Conservation (phyloP, 2,113 vertebrate genomes). For the Mastomys natalensis region DNA sequence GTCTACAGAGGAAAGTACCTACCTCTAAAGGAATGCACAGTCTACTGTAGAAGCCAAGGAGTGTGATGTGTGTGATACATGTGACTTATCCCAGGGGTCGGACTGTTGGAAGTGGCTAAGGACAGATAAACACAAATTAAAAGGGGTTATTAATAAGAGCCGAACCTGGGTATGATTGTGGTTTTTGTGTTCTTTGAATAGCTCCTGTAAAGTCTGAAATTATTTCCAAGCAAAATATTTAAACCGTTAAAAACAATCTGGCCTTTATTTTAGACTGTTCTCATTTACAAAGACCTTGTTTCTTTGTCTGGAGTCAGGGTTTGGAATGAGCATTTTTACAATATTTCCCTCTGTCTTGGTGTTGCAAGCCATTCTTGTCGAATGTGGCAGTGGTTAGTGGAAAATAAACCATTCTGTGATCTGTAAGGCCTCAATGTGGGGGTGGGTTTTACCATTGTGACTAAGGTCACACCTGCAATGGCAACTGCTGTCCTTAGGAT, state of each 20-base stretch:
- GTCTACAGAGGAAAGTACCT: not conserved
- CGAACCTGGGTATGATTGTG: not conserved
- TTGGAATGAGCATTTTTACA: constrained; percentile 70
- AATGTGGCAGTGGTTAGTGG: not conserved
- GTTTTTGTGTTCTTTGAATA: constrained; percentile 9
- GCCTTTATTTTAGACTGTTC: constrained; percentile 42
- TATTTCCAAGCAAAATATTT: constrained; percentile 59
- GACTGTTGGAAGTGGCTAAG: not conserved
- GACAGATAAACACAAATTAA: not conserved
- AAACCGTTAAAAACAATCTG: constrained; percentile 53
- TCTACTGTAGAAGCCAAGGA: not conserved
- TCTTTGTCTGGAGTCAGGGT: constrained; percentile 54
- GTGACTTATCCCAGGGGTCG: not conserved
- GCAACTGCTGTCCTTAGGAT: not conserved
- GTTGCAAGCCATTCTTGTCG: constrained; percentile 42
- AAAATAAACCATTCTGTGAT: constrained; percentile 11
- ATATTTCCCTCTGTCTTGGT: constrained; percentile 63
- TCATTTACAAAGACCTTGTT: constrained; percentile 28
- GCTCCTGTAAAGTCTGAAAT: constrained; percentile 44
- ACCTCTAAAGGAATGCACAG: not conserved
- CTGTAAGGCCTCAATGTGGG: not conserved
- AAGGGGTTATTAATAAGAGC: not conserved
- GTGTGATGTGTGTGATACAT: fast-evolving
- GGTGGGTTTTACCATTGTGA: not conserved
- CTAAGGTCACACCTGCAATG: not conserved